These are phyloP conservation scores for Chironomus tepperi DNA, from an alignment of 1,140 invertebrate genomes.

Conservation along the genomic window DNA sequence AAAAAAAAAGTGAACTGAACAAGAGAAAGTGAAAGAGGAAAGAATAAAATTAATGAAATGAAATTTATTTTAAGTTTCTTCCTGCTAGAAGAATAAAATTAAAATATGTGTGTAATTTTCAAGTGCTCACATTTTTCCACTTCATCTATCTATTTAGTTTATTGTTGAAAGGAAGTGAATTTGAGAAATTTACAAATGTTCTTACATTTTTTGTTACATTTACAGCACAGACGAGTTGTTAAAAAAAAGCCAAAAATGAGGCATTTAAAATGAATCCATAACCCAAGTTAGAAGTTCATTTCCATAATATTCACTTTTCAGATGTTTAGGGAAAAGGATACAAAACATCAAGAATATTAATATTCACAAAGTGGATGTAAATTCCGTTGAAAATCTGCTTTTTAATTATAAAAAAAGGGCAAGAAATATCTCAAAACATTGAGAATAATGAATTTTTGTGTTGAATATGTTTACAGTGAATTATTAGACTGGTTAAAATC, in stretches of 20 bases:
- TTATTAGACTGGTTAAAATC: not conserved
- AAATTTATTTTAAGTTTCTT: conserved; percentile 19
- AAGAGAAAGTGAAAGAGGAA: not conserved
- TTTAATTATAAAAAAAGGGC: not conserved
- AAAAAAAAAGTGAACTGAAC: not conserved
- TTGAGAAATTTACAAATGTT: not conserved
- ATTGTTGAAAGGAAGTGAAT: not conserved
- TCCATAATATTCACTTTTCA: too few species aligned
- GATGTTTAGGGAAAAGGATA: too few species aligned
- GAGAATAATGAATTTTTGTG: too few species aligned
- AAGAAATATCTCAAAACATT: too few species aligned
- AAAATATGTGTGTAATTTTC: conserved; percentile 11
- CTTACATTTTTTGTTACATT: not conserved
- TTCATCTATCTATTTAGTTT: not conserved
- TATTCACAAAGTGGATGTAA: not conserved
- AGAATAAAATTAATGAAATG: conserved; percentile 21
- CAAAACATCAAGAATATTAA: not conserved
- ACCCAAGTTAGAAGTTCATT: too few species aligned
- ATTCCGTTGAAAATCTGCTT: not conserved
- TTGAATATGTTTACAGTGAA: too few species aligned
- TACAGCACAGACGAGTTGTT: not conserved
- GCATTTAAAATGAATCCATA: too few species aligned
- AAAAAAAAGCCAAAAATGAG: too few species aligned
- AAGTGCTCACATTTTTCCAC: not conserved
- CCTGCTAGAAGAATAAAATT: not conserved